Conservation (phyloP, 2,797 vertebrate genomes). For the Myotis myotis region DNA sequence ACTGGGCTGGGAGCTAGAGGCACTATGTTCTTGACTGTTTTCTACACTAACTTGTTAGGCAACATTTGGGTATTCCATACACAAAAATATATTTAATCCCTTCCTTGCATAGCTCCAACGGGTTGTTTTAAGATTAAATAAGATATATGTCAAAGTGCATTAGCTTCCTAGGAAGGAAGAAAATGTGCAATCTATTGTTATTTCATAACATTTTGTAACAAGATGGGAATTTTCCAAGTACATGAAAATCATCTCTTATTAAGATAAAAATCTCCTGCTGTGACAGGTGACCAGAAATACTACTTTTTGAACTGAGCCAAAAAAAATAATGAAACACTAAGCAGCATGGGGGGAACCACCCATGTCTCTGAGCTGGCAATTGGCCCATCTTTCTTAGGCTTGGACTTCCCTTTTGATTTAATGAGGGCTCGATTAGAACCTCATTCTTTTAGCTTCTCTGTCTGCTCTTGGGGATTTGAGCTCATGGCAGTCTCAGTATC, state of each 20-base stretch:
- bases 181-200: slow-evolving; percentile 45
- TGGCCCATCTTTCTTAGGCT: background rate
- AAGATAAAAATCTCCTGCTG: slow-evolving; percentile 68
- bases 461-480: slow-evolving; percentile 53
- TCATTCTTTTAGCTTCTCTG: slow-evolving; percentile 57
- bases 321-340: slow-evolving; percentile 55
- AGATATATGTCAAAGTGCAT: slow-evolving; percentile 61
- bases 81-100: background rate
- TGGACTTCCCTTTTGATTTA: slow-evolving; percentile 63
- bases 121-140: slow-evolving; percentile 55
- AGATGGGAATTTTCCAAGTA: slow-evolving; percentile 68
- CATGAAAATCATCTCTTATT: slow-evolving; percentile 60
- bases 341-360: slow-evolving; percentile 23
- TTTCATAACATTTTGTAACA: slow-evolving; percentile 67
- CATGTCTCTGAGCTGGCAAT: slow-evolving; percentile 40
- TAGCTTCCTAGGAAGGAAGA: slow-evolving; percentile 61
- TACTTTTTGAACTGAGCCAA: slow-evolving; percentile 56
- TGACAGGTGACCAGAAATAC: slow-evolving; percentile 72
- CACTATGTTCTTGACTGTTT: background rate
- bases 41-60: background rate
- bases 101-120: background rate
- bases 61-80: background rate
- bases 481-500: slow-evolving; percentile 45
- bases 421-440: slow-evolving; percentile 18
- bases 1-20: background rate